Evolutionary conservation across 1,140 invertebrate genomes (phyloP).

Genomic region (Microvelia longipes): DNA sequence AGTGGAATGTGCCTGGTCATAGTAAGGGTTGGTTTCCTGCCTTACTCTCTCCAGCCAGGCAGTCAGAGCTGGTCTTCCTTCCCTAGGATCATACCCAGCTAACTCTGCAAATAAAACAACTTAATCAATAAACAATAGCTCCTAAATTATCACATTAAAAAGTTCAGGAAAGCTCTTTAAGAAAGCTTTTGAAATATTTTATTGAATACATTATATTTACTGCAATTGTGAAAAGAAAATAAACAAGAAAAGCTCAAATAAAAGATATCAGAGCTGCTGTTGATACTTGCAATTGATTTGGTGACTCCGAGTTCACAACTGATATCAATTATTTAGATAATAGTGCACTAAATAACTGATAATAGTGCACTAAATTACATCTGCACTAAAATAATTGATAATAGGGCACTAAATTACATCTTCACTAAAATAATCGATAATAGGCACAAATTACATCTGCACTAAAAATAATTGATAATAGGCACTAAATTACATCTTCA

Average conservation of each 20-base stretch:
- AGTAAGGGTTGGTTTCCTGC: conserved; percentile 6
- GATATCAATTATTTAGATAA: too few relatives aligned
- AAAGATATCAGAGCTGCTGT: not conserved
- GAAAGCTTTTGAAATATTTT: not conserved
- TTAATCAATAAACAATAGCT: not conserved
- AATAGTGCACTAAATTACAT: too few relatives aligned
- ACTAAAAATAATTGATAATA: not conserved
- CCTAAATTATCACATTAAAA: not conserved
- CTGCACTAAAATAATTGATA: too few relatives aligned
- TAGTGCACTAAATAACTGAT: too few relatives aligned
- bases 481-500: not conserved
- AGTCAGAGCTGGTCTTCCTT: conserved; percentile 4
- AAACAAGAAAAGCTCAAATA: not conserved
- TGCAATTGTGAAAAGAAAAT: not conserved
- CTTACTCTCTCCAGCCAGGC: conserved; percentile 3
- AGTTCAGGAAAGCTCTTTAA: not conserved
- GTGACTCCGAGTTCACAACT: too few relatives aligned
- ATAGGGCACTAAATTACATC: not conserved
- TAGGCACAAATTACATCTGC: not conserved
- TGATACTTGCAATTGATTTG: too few relatives aligned
- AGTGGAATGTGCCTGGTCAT: conserved; percentile 5
- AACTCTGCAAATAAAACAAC: conserved; percentile 1
- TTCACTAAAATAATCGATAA: not conserved
- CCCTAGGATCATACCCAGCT: conserved; percentile 6
- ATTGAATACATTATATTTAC: not conserved